phyloP scores from a whole-genome alignment of 2,888 invertebrate genomes.

The Balanococcus diminutus region DNA sequence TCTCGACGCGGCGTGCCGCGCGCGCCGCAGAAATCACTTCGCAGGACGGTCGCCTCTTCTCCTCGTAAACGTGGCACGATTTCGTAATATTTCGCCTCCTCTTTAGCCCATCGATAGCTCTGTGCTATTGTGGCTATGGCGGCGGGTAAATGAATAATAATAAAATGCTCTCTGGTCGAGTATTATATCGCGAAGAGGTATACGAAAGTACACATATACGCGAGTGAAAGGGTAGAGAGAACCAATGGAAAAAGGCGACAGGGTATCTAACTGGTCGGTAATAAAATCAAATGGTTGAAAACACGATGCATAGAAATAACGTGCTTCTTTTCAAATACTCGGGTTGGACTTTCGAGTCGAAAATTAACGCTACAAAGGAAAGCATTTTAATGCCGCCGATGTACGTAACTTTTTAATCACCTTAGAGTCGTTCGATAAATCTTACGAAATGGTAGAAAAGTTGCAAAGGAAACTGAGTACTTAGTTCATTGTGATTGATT shows the following conservation, averaged over 20 bases:
- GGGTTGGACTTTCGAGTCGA: not conserved
- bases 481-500: not conserved
- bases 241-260: not conserved
- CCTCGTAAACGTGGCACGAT: not conserved
- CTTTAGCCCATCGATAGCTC: not conserved
- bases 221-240: not conserved
- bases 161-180: not conserved
- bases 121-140: not conserved
- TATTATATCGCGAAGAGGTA: not conserved
- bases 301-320: not conserved
- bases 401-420: not conserved
- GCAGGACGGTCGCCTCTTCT: not conserved
- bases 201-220: not conserved
- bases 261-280: not conserved
- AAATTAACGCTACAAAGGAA: not conserved
- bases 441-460: not conserved
- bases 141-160: slow-evolving; percentile 10
- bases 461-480: not conserved
- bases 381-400: not conserved
- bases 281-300: not conserved
- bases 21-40: not conserved
- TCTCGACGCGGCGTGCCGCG: not conserved
- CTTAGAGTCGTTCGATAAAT: not conserved
- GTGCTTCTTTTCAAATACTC: not conserved
- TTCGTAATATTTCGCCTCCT: slow-evolving; percentile 24